Conservation (phyloP, 2,888 invertebrate species). For the Parapristionchus giblindavisi region DNA sequence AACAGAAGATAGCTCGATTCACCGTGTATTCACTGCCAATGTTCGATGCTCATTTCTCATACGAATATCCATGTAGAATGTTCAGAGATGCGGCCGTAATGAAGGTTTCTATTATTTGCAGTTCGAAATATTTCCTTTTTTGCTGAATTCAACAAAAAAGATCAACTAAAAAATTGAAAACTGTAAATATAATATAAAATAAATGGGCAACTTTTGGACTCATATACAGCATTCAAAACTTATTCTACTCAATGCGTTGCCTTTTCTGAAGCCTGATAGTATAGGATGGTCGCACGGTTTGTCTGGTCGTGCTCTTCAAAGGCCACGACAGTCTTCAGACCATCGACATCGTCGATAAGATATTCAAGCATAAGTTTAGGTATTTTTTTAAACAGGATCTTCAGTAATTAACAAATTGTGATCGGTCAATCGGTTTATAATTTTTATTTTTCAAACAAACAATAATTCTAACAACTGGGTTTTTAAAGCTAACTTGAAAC, state of each 20-base stretch:
- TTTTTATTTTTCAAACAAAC: too few species aligned
- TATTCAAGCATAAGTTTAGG: slow-evolving; percentile 58
- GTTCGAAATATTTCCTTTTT: too few species aligned
- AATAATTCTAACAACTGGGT: too few species aligned
- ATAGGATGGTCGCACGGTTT: slow-evolving; percentile 47
- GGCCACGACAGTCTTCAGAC: slow-evolving; percentile 61
- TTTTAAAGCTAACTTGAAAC: too few species aligned
- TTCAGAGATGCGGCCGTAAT: slow-evolving; percentile 59
- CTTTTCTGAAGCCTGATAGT: too few species aligned
- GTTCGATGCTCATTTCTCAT: slow-evolving; percentile 56
- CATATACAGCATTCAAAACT: too few species aligned
- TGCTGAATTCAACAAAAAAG: not conserved
- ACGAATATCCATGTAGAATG: slow-evolving; percentile 61
- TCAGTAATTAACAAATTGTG: too few species aligned
- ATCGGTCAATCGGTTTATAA: too few species aligned
- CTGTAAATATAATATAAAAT: not conserved
- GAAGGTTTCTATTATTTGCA: slow-evolving; percentile 40
- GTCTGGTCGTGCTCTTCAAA: slow-evolving; percentile 45
- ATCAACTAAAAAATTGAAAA: not conserved
- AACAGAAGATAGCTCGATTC: slow-evolving; percentile 61
- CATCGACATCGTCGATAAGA: slow-evolving; percentile 54
- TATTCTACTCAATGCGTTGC: too few species aligned
- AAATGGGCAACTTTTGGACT: too few species aligned
- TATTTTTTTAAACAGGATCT: slow-evolving; percentile 17
- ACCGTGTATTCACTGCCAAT: slow-evolving; percentile 52